Evolutionary conservation across 1,140 invertebrate species (phyloP).

Genomic region (Drosophila sturtevanti): DNA sequence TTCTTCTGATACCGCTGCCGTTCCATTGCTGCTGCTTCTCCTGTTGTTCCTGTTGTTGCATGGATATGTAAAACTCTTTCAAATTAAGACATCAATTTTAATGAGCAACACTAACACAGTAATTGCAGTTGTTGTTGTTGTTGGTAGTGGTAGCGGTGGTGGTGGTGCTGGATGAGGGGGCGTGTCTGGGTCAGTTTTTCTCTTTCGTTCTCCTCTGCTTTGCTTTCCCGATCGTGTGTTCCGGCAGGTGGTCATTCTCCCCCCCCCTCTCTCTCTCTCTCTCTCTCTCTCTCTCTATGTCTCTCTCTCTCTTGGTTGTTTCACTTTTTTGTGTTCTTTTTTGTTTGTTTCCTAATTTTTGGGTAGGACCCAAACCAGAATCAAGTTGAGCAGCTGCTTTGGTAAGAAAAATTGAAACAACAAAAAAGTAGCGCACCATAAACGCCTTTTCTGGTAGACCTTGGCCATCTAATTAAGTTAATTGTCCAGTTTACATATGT

Average conservation of each 20-base stretch:
- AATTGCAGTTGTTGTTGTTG: constrained; percentile 52
- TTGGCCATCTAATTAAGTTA: constrained; percentile 75
- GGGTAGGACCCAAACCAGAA: constrained; percentile 28
- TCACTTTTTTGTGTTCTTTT: neutral
- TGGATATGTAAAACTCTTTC: constrained; percentile 67
- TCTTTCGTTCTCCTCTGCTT: constrained; percentile 30
- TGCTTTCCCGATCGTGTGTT: constrained; percentile 66
- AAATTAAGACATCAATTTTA: constrained; percentile 80
- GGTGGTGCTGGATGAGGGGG: constrained; percentile 30
- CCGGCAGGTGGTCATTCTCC: constrained; percentile 62
- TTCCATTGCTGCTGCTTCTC: constrained; percentile 31
- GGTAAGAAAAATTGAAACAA: constrained; percentile 10
- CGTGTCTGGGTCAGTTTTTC: constrained; percentile 57
- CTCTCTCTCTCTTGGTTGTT: constrained; percentile 50
- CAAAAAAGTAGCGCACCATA: constrained; percentile 73
- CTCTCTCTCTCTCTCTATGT: neutral
- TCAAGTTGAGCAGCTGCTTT: constrained; percentile 30
- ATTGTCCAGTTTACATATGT: constrained; percentile 79
- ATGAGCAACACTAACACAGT: constrained; percentile 78
- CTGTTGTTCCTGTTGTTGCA: constrained; percentile 24
- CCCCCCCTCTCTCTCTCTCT: constrained; percentile 11
- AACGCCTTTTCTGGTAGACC: constrained; percentile 58
- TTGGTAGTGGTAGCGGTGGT: neutral
- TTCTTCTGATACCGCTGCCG: no score
- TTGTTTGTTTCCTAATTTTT: constrained; percentile 51